A percentile compares a stretch with the other conserved stretches of the same genome.
phyloP scores from a whole-genome alignment of 2,113 vertebrate species.

The Psittacus erithacus region DNA sequence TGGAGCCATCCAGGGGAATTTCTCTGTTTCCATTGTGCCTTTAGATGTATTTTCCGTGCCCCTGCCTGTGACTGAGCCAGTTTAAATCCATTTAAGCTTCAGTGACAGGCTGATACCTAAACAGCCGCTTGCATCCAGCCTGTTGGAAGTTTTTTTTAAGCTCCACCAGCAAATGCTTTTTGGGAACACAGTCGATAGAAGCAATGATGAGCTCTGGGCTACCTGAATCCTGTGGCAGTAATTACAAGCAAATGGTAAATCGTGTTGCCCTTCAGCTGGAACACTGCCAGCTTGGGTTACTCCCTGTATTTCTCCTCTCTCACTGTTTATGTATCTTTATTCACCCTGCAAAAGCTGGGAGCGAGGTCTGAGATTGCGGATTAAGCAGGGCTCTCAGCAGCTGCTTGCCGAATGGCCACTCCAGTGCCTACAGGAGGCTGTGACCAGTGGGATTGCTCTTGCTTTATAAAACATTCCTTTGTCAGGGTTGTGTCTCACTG shows the following conservation, averaged over 20 bases:
- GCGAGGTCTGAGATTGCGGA: not conserved
- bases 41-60: not conserved
- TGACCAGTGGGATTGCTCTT: not conserved
- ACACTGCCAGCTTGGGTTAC: not conserved
- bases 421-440: not conserved
- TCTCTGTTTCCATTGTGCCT: not conserved
- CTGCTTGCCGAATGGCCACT: not conserved
- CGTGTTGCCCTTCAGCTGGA: not conserved
- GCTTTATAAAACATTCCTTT: not conserved
- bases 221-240: not conserved
- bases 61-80: not conserved
- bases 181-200: not conserved
- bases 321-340: not conserved
- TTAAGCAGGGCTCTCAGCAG: not conserved
- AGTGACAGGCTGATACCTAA: not conserved
- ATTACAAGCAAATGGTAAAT: not conserved
- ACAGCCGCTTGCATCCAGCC: not conserved
- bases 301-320: not conserved
- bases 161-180: not conserved
- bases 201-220: accelerated
- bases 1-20: not conserved
- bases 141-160: not conserved
- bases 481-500: not conserved
- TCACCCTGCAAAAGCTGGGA: not conserved
- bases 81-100: not conserved